Base-by-base conservation (phyloP, 2,888 invertebrate species). In the Lissonota sp. region DNA sequence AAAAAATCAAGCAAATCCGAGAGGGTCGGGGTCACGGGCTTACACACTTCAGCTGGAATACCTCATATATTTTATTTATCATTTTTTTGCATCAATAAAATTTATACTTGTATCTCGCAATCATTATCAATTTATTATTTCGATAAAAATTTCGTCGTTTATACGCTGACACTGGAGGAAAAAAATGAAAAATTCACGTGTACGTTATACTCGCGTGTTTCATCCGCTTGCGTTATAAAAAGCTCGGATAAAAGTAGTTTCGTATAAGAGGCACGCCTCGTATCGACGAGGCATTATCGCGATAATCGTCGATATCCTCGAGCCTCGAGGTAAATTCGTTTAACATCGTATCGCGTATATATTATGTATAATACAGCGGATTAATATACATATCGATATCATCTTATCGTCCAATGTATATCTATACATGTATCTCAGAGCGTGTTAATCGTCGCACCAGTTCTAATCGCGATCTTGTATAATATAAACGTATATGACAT, bases 191-290 rank as follows among this genome's bases (percentile, higher is more conserved):
- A 14, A 51, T 10, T 51, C 5, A 51, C 5, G 51, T 1, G 14
- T 51, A n/a, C n/a, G n/a, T n/a, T n/a, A n/a, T n/a, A 5, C 49
- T 51, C 26, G 26, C n/a, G 53, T 53, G 53, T 16, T 16, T 39
- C 60, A 62, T 53, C 26, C 14, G 16, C 42, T 26, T 26, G 71
- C 40, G 42, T 72, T 72, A 72, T 53, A 62, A 72, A n/a, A 72
- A 62, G 16, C 51, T 62, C 42, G 71, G 46, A 42, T 60, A 55
- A 53, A 72, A 70, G 79, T 75, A 58, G 64, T 71, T 75, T 53
- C n/a, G 70, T 80, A 85, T 86, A 84, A 82, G 83, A 80, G 83
- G 79, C 83, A 81, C 84, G 82, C 81, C 82, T 57, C 80, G 80
- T 60, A 83, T 79, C 74, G 51, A 49, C 39, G 67, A 63, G 1